Base-by-base conservation (phyloP, 1,140 invertebrate genomes). In the Scaptomyza hsui region DNA sequence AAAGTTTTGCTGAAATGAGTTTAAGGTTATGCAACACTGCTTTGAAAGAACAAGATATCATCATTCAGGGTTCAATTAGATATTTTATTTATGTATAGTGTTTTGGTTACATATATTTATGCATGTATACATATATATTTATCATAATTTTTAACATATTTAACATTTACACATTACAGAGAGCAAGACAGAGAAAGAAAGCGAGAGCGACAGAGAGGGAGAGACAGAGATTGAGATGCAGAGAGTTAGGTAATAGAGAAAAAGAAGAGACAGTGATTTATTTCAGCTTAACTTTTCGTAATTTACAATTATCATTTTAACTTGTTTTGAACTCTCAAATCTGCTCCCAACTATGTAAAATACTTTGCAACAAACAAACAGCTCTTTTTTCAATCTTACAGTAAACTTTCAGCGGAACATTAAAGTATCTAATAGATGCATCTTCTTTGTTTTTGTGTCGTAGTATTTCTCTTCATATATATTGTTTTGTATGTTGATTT, bases 31-130 rank as follows among this genome's bases (percentile, higher is more conserved):
- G 2, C 19, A 21, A 21, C 19, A 21, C 19, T 21, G 19, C 4
- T 21, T 21, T 21, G 19, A 2, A 21, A 21, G 4, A 4, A n/a
- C n/a, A n/a, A n/a, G n/a, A n/a, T n/a, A n/a, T n/a, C n/a, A n/a
- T n/a, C n/a, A n/a, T 37, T 88, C 64, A 70, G 82, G 82, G 82
- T 73, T 88, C 75, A 89, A 88, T 82, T 45, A 82, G 76, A 89
- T 88, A 78, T 62, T 82, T 88, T 88, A 70, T 78, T 86, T 62
- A 70, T 53, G 62, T 72, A 53, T 75, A 80, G 57, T 57, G 76
- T 65, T 67, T 52, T 39, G 79, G 72, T 80, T 83, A 80, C 72
- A 76, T 41, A 35, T 68, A 68, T 75, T 70, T 72, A 83, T 73
- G 32, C 69, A 32, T 59, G 9, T 72, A 72, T 63, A 35, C 71